Evolutionary conservation across 1,140 invertebrate genomes (phyloP).

Genomic region (Drosophila bipectinata): DNA sequence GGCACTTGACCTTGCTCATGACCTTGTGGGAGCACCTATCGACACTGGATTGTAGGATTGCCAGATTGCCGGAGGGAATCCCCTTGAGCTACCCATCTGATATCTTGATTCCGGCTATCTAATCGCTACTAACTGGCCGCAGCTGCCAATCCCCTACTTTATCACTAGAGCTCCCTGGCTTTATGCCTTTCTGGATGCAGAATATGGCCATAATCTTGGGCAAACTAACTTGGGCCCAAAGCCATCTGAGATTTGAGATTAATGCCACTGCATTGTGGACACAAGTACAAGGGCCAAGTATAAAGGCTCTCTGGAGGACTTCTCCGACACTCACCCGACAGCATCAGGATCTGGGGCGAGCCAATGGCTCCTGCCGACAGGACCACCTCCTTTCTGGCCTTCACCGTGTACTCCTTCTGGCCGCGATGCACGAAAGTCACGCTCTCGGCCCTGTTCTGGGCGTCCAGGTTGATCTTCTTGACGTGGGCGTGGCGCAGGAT

Average conservation of each 20-base stretch:
- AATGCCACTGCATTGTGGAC: background rate
- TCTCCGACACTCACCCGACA: conserved; percentile 58
- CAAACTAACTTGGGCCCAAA: background rate
- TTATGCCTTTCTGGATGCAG: background rate
- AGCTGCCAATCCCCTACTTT: conserved; percentile 1
- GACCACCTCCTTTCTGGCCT: conserved; percentile 83
- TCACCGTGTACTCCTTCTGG: conserved; percentile 65
- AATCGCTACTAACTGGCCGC: background rate
- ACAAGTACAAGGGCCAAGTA: background rate
- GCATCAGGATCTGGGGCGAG: conserved; percentile 88
- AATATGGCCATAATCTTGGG: background rate
- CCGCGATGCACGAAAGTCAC: conserved; percentile 91
- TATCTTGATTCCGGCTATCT: background rate
- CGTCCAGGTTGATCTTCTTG: conserved; percentile 90
- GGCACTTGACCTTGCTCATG: background rate
- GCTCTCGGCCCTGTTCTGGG: conserved; percentile 88
- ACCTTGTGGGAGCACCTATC: background rate
- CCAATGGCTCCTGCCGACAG: conserved; percentile 85
- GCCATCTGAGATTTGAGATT: background rate
- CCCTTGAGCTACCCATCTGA: background rate
- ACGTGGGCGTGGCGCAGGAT: conserved; percentile 90
- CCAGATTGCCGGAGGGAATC: background rate
- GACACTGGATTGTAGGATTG: background rate
- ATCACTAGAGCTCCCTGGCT: conserved; percentile 2
- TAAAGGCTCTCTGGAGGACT: background rate